These are phyloP conservation scores for Malacoctenus gilli DNA, from an alignment of 2,797 vertebrate genomes.

Conservation along the genomic window DNA sequence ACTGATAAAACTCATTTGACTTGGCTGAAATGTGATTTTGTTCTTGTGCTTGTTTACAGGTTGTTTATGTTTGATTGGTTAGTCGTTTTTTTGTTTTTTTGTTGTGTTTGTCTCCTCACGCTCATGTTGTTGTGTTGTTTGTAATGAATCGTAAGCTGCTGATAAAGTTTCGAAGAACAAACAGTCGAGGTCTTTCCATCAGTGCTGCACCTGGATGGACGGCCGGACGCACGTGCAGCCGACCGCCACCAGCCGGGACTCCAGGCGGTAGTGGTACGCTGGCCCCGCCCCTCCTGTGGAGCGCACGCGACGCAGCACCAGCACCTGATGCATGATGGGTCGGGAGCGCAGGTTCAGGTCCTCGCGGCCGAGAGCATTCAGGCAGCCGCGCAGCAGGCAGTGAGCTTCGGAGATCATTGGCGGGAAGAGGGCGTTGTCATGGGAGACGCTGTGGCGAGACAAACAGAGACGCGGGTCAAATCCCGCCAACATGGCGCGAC, in stretches of 20 bases:
- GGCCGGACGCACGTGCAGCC: conserved; percentile 84
- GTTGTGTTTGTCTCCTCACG: too few relatives aligned
- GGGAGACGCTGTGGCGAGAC: conserved; percentile 48
- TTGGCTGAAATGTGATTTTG: too few relatives aligned
- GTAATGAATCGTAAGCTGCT: too few relatives aligned
- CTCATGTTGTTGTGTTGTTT: too few relatives aligned
- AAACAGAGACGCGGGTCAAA: conserved; percentile 14
- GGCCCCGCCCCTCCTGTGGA: neutral
- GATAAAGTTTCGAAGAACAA: too few relatives aligned
- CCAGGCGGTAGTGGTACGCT: conserved; percentile 69
- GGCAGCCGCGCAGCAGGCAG: conserved; percentile 74
- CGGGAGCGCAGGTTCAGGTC: conserved; percentile 68
- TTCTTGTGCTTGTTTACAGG: too few relatives aligned
- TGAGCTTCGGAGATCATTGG: conserved; percentile 51
- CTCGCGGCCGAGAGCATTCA: conserved; percentile 58
- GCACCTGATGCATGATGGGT: conserved; percentile 75
- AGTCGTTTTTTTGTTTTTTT: too few relatives aligned
- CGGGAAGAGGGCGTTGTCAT: conserved; percentile 58
- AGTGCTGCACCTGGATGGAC: conserved; percentile 42
- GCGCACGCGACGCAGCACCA: conserved; percentile 71
- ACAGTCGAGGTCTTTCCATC: neutral
- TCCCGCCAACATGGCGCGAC: too few relatives aligned
- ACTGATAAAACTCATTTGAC: too few relatives aligned
- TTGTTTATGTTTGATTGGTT: too few relatives aligned
- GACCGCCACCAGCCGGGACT: conserved; percentile 72